Conservation (phyloP, 1,140 invertebrate species). For the Aphis craccivora region DNA sequence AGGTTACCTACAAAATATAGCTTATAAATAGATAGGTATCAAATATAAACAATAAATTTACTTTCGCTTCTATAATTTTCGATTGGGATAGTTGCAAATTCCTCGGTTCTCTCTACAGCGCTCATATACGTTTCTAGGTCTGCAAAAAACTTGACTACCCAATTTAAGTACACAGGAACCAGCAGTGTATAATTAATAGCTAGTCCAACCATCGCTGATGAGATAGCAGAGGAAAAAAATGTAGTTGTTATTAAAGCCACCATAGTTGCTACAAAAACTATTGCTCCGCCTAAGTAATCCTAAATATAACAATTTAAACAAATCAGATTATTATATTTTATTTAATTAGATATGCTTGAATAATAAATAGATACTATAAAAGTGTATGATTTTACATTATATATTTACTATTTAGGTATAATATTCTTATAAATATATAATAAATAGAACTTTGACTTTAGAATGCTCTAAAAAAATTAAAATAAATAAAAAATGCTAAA, state of each 20-base stretch:
- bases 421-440: not conserved
- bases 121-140: constrained; percentile 83
- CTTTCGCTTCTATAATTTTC: constrained; percentile 67
- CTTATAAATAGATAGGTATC: not conserved
- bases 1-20: not conserved
- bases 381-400: not conserved
- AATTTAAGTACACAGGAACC: constrained; percentile 81
- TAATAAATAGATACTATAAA: not conserved
- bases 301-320: constrained; percentile 63
- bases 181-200: constrained; percentile 83
- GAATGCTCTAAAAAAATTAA: not conserved
- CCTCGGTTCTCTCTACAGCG: constrained; percentile 75
- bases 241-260: constrained; percentile 70
- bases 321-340: not conserved
- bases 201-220: constrained; percentile 73
- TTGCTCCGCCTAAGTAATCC: constrained; percentile 82
- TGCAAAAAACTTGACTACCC: constrained; percentile 80
- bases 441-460: not conserved
- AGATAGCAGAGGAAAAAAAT: constrained; percentile 67
- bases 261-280: constrained; percentile 77
- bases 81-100: constrained; percentile 69
- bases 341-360: not conserved
- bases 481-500: no score
- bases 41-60: constrained; percentile 46
- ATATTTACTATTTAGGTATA: constrained; percentile 52